These are phyloP conservation scores for Lycia hirtaria DNA, from an alignment of 2,888 invertebrate genomes.

Conservation along the genomic window DNA sequence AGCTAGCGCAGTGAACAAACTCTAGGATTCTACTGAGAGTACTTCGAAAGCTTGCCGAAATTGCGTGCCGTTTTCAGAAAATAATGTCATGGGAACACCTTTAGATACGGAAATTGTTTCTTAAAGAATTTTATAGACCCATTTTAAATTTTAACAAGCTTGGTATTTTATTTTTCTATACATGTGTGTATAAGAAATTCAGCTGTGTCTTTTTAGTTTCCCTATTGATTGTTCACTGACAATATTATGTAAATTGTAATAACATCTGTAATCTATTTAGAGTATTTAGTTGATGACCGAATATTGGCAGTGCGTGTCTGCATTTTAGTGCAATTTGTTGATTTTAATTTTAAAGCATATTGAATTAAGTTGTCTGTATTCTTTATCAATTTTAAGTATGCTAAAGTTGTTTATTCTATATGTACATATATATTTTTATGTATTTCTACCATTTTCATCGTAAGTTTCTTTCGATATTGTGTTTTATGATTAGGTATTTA, in stretches of 20 bases:
- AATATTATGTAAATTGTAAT: constrained; percentile 65
- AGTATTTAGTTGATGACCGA: constrained; percentile 69
- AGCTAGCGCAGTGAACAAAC: constrained; percentile 27
- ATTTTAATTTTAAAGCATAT: constrained; percentile 72
- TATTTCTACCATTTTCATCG: constrained; percentile 24
- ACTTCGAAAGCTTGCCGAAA: neutral
- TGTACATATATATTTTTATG: constrained; percentile 34
- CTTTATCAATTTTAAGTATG: constrained; percentile 29
- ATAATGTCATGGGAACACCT: neutral
- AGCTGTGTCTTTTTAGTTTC: constrained; percentile 16
- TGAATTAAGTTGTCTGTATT: constrained; percentile 69
- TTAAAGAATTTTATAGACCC: neutral
- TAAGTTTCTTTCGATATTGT: constrained; percentile 14
- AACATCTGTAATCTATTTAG: constrained; percentile 52
- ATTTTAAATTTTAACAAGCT: neutral
- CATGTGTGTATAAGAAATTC: neutral
- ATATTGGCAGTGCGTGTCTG: constrained; percentile 85
- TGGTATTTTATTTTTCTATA: neutral
- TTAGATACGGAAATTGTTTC: too few relatives aligned
- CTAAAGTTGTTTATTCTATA: constrained; percentile 25
- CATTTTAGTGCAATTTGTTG: constrained; percentile 85
- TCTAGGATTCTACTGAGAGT: constrained; percentile 44
- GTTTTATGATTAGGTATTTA: neutral
- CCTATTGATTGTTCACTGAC: constrained; percentile 40
- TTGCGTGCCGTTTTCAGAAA: neutral